Conservation (phyloP, 2,888 invertebrate species). For the Cecidostiba fungosa region DNA sequence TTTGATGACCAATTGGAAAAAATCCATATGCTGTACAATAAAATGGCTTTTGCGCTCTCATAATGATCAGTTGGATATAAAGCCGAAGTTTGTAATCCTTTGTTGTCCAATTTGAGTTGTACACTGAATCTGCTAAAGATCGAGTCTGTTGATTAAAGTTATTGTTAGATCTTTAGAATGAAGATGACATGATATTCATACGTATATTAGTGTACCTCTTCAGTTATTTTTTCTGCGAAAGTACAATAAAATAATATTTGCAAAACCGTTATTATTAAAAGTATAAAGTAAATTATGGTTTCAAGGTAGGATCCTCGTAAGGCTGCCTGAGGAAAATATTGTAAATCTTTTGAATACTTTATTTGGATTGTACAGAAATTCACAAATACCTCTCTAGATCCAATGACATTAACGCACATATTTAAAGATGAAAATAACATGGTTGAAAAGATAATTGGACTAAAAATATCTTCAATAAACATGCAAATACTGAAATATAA, state of each 20-base stretch:
- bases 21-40: conserved; percentile 4
- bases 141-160: background rate
- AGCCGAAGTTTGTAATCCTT: background rate
- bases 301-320: background rate
- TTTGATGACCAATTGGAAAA: background rate
- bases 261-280: background rate
- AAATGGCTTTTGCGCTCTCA: conserved; percentile 10
- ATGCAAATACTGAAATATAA: conserved; percentile 20
- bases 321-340: background rate
- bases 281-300: background rate
- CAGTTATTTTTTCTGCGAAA: too few species aligned
- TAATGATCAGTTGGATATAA: background rate
- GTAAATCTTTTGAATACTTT: too few species aligned
- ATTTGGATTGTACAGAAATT: background rate
- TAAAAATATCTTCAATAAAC: conserved; percentile 30
- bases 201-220: background rate
- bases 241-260: conserved; percentile 34
- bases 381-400: background rate
- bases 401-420: conserved; percentile 17
- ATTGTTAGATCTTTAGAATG: background rate
- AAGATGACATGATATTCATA: too few species aligned
- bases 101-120: background rate
- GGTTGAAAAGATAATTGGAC: conserved; percentile 27
- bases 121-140: background rate
- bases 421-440: background rate